A percentile compares a stretch with the other conserved stretches of the same genome.
These are phyloP conservation scores for Trimorus sp. DNA, from an alignment of 2,888 invertebrate species.

Conservation along the genomic window DNA sequence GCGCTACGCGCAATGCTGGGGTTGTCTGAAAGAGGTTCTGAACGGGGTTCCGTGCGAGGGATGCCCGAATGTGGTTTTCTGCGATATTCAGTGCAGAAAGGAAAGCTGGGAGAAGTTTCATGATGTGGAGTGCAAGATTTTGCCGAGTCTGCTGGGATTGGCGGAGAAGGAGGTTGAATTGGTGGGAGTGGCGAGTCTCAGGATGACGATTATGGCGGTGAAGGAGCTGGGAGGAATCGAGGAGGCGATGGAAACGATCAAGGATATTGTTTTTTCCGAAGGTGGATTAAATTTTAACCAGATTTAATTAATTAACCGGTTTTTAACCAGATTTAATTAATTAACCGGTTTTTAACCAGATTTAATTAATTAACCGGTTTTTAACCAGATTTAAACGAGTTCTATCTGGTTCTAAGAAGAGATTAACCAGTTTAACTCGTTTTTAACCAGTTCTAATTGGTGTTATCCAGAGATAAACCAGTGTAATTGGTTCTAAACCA, in stretches of 20 bases:
- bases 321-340: too few relatives aligned
- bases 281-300: neutral
- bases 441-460: too few relatives aligned
- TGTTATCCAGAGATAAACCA: too few relatives aligned
- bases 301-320: too few relatives aligned
- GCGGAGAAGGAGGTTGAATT: slow-evolving; percentile 83
- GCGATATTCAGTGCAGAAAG: slow-evolving; percentile 85
- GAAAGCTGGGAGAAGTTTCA: slow-evolving; percentile 88
- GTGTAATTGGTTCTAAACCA: too few relatives aligned
- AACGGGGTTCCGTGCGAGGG: slow-evolving; percentile 85
- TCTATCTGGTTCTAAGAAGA: too few relatives aligned
- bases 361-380: too few relatives aligned
- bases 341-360: too few relatives aligned
- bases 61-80: slow-evolving; percentile 87
- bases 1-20: slow-evolving; percentile 85
- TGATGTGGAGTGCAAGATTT: slow-evolving; percentile 88
- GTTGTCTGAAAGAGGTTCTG: slow-evolving; percentile 85
- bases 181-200: slow-evolving; percentile 87
- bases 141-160: slow-evolving; percentile 84
- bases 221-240: slow-evolving; percentile 78
- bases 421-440: too few relatives aligned
- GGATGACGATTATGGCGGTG: slow-evolving; percentile 83
- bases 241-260: slow-evolving; percentile 9
- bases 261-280: neutral
- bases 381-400: too few relatives aligned